Base-by-base conservation (phyloP, 2,888 invertebrate genomes). In the Agapostemon virescens region DNA sequence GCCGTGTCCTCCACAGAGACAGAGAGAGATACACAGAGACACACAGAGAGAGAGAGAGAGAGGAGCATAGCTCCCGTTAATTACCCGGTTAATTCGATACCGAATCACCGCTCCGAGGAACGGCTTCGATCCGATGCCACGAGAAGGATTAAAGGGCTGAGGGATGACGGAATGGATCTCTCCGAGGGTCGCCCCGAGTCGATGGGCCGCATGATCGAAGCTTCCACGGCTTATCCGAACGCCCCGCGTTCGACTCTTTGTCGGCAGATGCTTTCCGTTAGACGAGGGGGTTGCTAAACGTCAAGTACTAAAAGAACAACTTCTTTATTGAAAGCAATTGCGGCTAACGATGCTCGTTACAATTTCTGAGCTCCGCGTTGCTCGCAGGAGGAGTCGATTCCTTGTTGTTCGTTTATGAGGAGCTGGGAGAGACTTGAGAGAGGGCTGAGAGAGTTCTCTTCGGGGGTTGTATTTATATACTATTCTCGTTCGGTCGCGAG, bases 181-280 rank as follows among this genome's bases (percentile, higher is more conserved):
- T 49, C 49, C 77, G 74, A 80, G 83, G 81, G 82, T 84, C 67
- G 73, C 77, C 69, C 11, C 84, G 83, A 68, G 71, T 79, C 80
- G 80, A 77, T 76, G 82, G 79, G 66, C 77, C 68, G 77, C 55
- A 73, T 75, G 83, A 83, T 84, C 71, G 74, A 78, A 77, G 67
- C 79, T 83, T 83, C 75, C 71, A 30, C 64, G 69, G 73, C 61
- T 75, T 75, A 66, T 73, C 69, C 72, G 63, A n/a, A 61, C 13
- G n/a, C 52, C 45, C 30, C 20, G 40, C 58, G 69, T 40, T 72
- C 20, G 40, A 33, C 5, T 26, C 26, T 26, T 30, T 42, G 1
- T 68, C 63, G 0, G 17, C 11, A 11, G 2, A 13, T 36, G 4
- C 45, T 49, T n/a, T 66, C 9, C 40, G 9, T 36, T 63, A 36